Base-by-base conservation (phyloP, 2,113 vertebrate genomes). In the Dinomys branickii region DNA sequence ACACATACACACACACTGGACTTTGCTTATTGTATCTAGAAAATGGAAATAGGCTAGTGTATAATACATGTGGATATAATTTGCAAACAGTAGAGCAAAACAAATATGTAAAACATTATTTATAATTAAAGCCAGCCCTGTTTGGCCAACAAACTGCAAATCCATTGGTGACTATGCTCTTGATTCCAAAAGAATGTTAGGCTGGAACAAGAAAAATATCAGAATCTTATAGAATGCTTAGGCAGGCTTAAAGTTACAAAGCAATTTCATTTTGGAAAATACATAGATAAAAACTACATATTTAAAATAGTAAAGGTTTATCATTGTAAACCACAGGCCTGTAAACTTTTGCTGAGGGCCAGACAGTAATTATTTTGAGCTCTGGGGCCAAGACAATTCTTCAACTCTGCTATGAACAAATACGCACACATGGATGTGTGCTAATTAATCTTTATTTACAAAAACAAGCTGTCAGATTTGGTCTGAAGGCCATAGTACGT, bases 61-160 rank as follows among this genome's bases (percentile, higher is more conserved):
- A 30, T 16, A 73, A 94, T 24, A 8, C 90, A 89, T 97, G 56
- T 81, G 92, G 84, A 61, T 93, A 84, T 81, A 90, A 94, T 90
- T 93, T 95, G 85, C 75, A 93, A 94, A 97, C 44, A 28, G 83
- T 89, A 95, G 87, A 91, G 56, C 35, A 90, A 11, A 93, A 95
- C 30, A 89, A 89, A 58, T 85, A 86, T 92, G 78, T 75, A 95
- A 95, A 67, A 85, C 35, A 93, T 95, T 87, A 94, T 77, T 95
- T 96, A 91, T 87, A 95, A 95, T 88, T 94, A 93, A 67, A 67
- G 22, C 63, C 95, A 96, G 58, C 77, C 13, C 65, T 80, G 22
- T 85, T 69, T 87, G 52, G 44, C 19, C 81, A 75, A 93, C 47
- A 93, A 87, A 87, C n/a, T 92, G 28, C 12, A 77, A 90, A 92